Evolutionary conservation across 2,888 invertebrate genomes (phyloP).

Genomic region (Orgyia antiqua): DNA sequence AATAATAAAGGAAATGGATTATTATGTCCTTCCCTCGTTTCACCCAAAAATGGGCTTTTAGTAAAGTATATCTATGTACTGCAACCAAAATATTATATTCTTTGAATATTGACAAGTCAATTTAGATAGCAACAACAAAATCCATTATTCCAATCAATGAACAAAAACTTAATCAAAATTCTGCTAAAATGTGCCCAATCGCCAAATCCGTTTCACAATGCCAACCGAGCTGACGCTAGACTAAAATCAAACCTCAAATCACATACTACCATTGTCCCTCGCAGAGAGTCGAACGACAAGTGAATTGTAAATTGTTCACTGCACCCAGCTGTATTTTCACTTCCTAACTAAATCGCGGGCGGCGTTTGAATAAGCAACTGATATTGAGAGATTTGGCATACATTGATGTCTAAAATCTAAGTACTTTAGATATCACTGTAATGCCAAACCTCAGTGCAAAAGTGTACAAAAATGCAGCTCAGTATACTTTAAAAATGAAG

Average conservation of each 20-base stretch:
- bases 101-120: no score
- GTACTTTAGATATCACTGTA: constrained; percentile 23
- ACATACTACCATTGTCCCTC: constrained; percentile 32
- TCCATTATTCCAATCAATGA: constrained; percentile 5
- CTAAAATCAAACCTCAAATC: constrained; percentile 40
- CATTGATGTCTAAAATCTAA: constrained; percentile 20
- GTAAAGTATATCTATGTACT: no score
- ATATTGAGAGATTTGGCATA: constrained; percentile 37
- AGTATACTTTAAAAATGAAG: no score
- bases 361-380: constrained; percentile 66
- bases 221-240: constrained; percentile 16
- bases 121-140: neutral
- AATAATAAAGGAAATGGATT: no score
- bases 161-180: constrained; percentile 18
- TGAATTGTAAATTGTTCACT: constrained; percentile 61
- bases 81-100: no score
- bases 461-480: no score
- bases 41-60: no score
- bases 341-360: constrained; percentile 42
- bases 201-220: constrained; percentile 20
- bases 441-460: no score
- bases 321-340: constrained; percentile 55
- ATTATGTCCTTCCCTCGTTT: no score
- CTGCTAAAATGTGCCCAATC: constrained; percentile 14
- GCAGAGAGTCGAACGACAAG: constrained; percentile 33